Evolutionary conservation across 2,888 invertebrate genomes (phyloP).

Genomic region (Tetramorium bicarinatum): DNA sequence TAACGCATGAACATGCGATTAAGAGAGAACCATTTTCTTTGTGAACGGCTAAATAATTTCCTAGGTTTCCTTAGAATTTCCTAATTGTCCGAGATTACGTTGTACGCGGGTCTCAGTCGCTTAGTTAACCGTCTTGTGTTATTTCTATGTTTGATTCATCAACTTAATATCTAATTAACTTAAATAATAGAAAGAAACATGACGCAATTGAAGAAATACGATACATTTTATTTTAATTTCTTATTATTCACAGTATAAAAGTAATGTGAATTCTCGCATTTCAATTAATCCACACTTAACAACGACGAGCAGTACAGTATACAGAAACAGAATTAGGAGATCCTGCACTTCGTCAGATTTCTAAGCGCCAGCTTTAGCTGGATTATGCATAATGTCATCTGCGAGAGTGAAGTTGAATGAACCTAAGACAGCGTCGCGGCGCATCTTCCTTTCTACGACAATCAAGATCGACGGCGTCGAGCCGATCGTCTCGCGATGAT

Average conservation of each 20-base stretch:
- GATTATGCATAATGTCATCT: constrained; percentile 39
- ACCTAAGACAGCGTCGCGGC: constrained; percentile 1
- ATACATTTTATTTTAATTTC: background rate
- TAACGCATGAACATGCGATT: constrained; percentile 54
- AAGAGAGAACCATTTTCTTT: constrained; percentile 36
- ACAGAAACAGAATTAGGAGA: background rate
- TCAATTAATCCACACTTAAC: background rate
- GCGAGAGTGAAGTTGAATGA: constrained; percentile 16
- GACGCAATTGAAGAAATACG: background rate
- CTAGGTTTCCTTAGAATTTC: background rate
- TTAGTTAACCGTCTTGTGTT: constrained; percentile 12
- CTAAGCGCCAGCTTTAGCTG: constrained; percentile 23
- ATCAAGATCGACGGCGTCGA: constrained; percentile 50
- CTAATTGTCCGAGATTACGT: background rate
- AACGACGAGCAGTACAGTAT: background rate
- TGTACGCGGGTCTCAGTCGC: background rate
- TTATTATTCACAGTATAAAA: background rate
- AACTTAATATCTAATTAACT: constrained; percentile 24
- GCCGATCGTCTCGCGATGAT: constrained; percentile 53
- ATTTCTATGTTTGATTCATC: background rate
- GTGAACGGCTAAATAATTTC: constrained; percentile 9
- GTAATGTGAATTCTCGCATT: background rate
- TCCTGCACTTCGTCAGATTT: constrained; percentile 9
- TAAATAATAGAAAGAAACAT: background rate
- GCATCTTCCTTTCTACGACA: constrained; percentile 31